phyloP scores from a whole-genome alignment of 2,113 vertebrate species.

The Engraulis encrasicolus region DNA sequence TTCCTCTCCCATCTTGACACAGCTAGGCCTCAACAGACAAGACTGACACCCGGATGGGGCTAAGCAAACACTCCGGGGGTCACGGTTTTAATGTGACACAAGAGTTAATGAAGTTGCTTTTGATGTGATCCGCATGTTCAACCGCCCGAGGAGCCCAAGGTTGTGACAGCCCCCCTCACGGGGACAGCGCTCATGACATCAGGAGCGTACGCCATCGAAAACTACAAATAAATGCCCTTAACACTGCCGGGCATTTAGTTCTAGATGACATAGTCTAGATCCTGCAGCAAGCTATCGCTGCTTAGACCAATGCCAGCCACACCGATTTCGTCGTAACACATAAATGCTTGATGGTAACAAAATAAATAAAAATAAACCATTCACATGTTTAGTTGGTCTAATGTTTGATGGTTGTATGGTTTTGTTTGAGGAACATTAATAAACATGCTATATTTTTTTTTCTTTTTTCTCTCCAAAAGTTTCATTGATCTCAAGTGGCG shows the following conservation, averaged over 20 bases:
- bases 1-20: constrained; percentile 55
- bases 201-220: constrained; percentile 38
- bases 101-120: neutral
- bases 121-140: constrained; percentile 49
- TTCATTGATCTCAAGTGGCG: constrained; percentile 47
- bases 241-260: constrained; percentile 60
- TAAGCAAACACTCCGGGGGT: constrained; percentile 46
- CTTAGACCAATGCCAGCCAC: constrained; percentile 71
- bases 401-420: constrained; percentile 69
- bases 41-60: constrained; percentile 60
- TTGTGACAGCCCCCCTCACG: constrained; percentile 46
- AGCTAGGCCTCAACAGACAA: constrained; percentile 66
- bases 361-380: constrained; percentile 76
- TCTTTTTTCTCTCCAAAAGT: constrained; percentile 59
- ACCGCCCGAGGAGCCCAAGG: constrained; percentile 42
- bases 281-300: constrained; percentile 68
- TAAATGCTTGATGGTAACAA: constrained; percentile 63
- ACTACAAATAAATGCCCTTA: constrained; percentile 26
- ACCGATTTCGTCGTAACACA: constrained; percentile 67
- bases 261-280: constrained; percentile 68
- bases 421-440: constrained; percentile 75
- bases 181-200: constrained; percentile 31
- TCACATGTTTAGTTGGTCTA: constrained; percentile 72
- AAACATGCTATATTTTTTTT: constrained; percentile 73
- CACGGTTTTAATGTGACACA: constrained; percentile 40